Evolutionary conservation across 2,888 invertebrate genomes (phyloP).

Genomic region (Petrolisthes manimaculis): DNA sequence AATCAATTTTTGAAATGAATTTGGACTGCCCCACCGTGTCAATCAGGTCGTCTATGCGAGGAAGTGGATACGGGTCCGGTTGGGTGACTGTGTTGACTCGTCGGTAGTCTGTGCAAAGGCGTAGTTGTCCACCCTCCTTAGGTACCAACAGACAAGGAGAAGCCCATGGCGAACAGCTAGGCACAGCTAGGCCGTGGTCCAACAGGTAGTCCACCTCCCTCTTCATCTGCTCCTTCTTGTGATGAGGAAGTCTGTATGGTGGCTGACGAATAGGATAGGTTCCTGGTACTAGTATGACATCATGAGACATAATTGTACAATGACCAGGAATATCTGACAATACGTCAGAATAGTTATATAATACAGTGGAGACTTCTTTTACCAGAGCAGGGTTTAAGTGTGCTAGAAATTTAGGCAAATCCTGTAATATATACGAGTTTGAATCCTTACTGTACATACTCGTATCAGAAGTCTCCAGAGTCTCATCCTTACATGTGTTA

Average conservation of each 20-base stretch:
- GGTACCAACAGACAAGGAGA: constrained; percentile 5
- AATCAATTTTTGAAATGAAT: neutral
- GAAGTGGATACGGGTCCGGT: neutral
- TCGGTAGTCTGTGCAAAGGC: constrained; percentile 12
- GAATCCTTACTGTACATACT: too few species aligned
- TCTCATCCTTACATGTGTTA: neutral
- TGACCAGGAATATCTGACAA: neutral
- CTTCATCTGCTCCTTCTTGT: neutral
- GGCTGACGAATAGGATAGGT: neutral
- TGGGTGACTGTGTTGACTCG: neutral
- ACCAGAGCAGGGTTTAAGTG: neutral
- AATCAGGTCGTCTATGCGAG: neutral
- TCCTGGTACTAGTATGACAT: neutral
- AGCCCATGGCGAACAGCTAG: neutral
- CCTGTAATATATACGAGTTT: neutral
- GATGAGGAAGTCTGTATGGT: neutral
- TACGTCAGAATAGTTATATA: neutral
- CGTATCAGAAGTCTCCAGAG: neutral
- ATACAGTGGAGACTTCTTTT: neutral
- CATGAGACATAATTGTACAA: neutral
- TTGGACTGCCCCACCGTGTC: neutral
- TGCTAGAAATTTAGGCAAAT: neutral
- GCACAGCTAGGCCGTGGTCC: neutral
- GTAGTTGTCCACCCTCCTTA: neutral
- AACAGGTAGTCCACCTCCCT: neutral